Evolutionary conservation across 2,113 vertebrate genomes (phyloP).

Genomic region (Donacobius atricapilla): DNA sequence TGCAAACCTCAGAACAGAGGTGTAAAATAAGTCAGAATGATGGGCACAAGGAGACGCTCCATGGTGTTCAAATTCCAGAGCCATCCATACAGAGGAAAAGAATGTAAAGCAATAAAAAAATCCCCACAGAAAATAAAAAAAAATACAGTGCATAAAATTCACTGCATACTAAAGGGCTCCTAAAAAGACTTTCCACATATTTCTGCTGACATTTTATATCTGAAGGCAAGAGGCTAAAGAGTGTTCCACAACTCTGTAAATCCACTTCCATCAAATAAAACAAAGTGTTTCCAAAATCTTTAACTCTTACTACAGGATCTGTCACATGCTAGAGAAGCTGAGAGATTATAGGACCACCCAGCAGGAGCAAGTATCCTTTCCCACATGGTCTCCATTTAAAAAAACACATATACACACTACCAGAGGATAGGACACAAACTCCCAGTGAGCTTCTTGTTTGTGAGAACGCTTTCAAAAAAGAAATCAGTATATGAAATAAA

Average conservation of each 20-base stretch:
- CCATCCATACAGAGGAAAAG: background rate
- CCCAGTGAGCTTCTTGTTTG: background rate
- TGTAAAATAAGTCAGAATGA: background rate
- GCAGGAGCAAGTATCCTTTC: background rate
- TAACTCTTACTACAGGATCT: slow-evolving; percentile 49
- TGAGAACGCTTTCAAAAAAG: background rate
- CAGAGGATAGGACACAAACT: background rate
- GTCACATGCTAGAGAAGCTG: slow-evolving; percentile 6
- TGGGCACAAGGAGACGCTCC: background rate
- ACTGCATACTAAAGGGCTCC: slow-evolving; percentile 8
- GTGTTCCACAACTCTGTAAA: slow-evolving; percentile 18
- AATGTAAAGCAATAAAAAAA: slow-evolving; percentile 14
- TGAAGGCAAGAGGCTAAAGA: slow-evolving; percentile 28
- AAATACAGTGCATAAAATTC: slow-evolving; percentile 9
- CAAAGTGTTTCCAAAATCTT: slow-evolving; percentile 31
- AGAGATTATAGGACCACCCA: slow-evolving; percentile 41
- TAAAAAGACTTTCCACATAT: slow-evolving; percentile 25
- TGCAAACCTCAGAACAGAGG: background rate
- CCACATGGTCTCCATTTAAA: background rate
- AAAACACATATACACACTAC: background rate
- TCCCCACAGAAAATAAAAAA: background rate
- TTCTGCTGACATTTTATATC: slow-evolving; percentile 40
- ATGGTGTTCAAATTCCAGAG: background rate
- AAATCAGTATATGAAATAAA: background rate
- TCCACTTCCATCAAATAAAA: slow-evolving; percentile 50